Evolutionary conservation across 2,113 vertebrate species (phyloP).

Genomic region (Rallus limicola): DNA sequence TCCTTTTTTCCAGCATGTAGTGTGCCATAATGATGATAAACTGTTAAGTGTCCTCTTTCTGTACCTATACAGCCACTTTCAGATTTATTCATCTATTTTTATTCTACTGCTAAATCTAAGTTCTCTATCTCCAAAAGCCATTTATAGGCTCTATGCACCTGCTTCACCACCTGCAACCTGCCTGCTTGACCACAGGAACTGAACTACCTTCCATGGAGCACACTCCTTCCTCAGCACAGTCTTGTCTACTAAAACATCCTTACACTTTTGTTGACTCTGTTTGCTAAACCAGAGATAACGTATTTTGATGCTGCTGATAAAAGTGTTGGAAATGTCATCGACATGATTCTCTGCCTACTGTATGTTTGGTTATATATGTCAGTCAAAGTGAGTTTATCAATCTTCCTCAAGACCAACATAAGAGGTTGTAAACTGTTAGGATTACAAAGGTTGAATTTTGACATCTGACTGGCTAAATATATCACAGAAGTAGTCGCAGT

Average conservation of each 20-base stretch:
- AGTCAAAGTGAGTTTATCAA: background rate
- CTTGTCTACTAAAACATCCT: background rate
- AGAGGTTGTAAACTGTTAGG: background rate
- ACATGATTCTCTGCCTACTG: rapidly evolving
- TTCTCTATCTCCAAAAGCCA: background rate
- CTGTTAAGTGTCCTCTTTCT: background rate
- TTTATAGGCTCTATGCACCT: background rate
- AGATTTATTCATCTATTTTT: background rate
- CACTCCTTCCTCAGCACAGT: background rate
- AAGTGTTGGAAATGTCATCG: background rate
- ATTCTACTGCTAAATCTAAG: background rate
- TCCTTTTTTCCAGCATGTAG: background rate
- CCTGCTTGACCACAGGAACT: background rate
- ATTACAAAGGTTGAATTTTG: background rate
- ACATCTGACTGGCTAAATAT: background rate
- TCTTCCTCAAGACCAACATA: background rate
- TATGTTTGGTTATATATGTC: background rate
- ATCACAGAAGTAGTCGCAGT: background rate
- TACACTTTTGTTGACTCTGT: background rate
- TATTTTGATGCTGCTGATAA: background rate
- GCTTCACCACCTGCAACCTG: too few species aligned
- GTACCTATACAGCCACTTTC: background rate
- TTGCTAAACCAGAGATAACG: background rate
- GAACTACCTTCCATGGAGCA: background rate
- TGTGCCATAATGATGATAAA: background rate